Conservation (phyloP, 2,113 vertebrate genomes). For the Girardinichthys multiradiatus region DNA sequence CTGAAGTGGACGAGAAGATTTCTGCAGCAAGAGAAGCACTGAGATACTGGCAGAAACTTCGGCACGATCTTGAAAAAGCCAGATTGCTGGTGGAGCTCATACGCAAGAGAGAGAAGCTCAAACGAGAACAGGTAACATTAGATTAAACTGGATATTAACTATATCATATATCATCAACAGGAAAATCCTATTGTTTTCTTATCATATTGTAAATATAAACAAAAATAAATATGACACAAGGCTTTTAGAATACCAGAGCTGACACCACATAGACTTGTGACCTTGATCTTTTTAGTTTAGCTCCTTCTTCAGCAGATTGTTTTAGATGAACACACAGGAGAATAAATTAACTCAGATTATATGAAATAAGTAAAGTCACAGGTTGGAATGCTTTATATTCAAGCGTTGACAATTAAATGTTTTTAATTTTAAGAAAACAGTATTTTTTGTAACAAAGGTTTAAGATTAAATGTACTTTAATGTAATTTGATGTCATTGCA, state of each 20-base stretch:
- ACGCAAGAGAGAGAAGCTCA: conserved; percentile 96
- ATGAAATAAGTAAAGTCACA: background rate
- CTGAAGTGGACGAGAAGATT: conserved; percentile 93
- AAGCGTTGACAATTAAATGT: background rate
- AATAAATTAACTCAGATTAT: background rate
- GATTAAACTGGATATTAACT: background rate
- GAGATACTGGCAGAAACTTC: conserved; percentile 98
- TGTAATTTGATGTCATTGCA: background rate
- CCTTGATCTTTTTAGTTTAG: background rate
- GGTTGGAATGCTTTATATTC: background rate
- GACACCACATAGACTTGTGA: background rate
- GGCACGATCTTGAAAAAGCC: conserved; percentile 94
- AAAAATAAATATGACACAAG: too few relatives aligned
- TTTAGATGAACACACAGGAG: background rate
- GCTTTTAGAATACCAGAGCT: too few relatives aligned
- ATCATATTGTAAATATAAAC: background rate
- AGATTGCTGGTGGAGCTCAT: conserved; percentile 95
- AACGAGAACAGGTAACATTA: conserved; percentile 90
- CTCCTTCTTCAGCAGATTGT: background rate
- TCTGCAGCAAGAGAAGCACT: conserved; percentile 92
- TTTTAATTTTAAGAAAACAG: background rate
- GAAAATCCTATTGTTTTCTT: background rate
- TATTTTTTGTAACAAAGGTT: background rate
- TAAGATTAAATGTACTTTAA: background rate
- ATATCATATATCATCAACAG: background rate